A percentile compares a stretch with the other conserved stretches of the same genome.
Evolutionary conservation across 1,140 invertebrate genomes (phyloP).

Genomic region (Bombus turneri): DNA sequence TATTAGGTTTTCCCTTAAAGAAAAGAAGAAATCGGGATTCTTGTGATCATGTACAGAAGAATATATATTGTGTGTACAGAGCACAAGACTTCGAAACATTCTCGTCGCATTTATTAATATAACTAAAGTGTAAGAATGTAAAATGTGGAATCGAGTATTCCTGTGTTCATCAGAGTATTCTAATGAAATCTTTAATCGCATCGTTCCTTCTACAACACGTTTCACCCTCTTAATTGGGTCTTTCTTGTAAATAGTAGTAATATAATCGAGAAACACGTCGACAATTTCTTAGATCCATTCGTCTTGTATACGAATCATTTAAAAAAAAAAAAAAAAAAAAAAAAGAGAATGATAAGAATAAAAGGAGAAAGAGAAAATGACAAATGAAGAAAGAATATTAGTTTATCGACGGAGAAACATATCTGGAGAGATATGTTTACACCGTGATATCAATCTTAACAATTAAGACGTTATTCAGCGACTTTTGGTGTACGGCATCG

Average conservation of each 20-base stretch:
- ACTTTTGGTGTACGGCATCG: background rate
- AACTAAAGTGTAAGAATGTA: constrained; percentile 3
- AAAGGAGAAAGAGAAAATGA: background rate
- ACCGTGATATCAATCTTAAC: constrained; percentile 23
- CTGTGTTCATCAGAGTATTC: constrained; percentile 50
- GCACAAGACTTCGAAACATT: background rate
- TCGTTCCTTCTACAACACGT: constrained; percentile 34
- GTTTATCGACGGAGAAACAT: background rate
- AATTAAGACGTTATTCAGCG: constrained; percentile 33
- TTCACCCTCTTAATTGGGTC: background rate
- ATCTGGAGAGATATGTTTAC: background rate
- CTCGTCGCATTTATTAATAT: background rate
- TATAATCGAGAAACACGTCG: constrained; percentile 13
- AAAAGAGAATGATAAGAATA: background rate
- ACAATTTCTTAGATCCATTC: constrained; percentile 31
- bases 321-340: constrained; percentile 51
- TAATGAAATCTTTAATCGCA: constrained; percentile 32
- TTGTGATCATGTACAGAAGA: background rate
- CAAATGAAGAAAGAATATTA: background rate
- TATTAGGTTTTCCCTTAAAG: background rate
- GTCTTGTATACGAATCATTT: constrained; percentile 57
- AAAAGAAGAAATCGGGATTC: background rate
- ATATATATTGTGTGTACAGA: background rate
- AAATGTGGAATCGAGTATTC: constrained; percentile 35
- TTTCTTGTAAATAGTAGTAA: constrained; percentile 51